phyloP scores from a whole-genome alignment of 2,888 invertebrate genomes.

The Phania funesta region DNA sequence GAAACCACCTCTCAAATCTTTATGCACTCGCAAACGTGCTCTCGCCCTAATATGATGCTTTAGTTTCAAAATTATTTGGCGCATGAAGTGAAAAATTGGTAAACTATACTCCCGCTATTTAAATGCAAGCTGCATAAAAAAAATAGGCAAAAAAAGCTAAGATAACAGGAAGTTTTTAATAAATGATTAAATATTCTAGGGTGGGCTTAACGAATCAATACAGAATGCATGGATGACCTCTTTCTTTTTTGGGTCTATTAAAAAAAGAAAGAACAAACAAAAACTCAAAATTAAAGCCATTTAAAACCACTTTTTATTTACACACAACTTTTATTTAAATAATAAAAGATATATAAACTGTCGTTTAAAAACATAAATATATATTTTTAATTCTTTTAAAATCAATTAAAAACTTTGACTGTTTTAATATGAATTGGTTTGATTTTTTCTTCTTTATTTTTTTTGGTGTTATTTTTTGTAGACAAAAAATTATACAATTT shows the following conservation, averaged over 20 bases:
- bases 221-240: slow-evolving; percentile 30
- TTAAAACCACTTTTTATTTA: slow-evolving; percentile 24
- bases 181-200: slow-evolving; percentile 42
- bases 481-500: neutral
- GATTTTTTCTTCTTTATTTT: neutral
- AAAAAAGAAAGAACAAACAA: neutral
- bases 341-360: neutral
- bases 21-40: neutral
- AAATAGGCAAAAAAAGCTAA: neutral
- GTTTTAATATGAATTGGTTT: neutral
- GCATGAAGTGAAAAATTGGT: slow-evolving; percentile 54
- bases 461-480: neutral
- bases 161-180: slow-evolving; percentile 34
- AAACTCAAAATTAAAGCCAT: slow-evolving; percentile 19
- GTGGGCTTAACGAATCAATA: slow-evolving; percentile 25
- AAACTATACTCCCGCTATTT: slow-evolving; percentile 31
- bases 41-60: slow-evolving; percentile 1
- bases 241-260: neutral
- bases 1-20: neutral
- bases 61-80: slow-evolving; percentile 47
- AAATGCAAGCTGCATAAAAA: neutral
- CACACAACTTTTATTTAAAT: neutral
- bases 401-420: neutral
- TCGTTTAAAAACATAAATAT: neutral
- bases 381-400: neutral